A percentile compares a stretch with the other conserved stretches of the same genome.
phyloP scores from a whole-genome alignment of 2,113 vertebrate genomes.

The Sceloporus tristichus region DNA sequence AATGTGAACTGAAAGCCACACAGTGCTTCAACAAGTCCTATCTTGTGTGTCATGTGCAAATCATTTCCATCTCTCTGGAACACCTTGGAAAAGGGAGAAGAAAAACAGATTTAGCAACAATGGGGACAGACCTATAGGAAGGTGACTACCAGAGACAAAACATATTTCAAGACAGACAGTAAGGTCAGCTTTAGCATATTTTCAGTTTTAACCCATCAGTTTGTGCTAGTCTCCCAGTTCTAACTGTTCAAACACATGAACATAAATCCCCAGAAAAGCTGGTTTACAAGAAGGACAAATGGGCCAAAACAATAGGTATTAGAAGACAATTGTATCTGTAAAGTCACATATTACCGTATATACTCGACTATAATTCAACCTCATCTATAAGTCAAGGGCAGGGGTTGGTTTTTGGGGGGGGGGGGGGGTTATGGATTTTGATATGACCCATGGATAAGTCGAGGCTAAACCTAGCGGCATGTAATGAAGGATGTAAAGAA shows the following conservation, averaged over 20 bases:
- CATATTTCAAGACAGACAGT: neutral
- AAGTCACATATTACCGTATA: too few relatives aligned
- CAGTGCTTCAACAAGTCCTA: conserved; percentile 96
- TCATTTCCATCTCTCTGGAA: conserved; percentile 92
- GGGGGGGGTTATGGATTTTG: too few relatives aligned
- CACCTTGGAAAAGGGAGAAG: conserved; percentile 67
- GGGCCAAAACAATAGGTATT: neutral
- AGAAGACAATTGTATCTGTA: neutral
- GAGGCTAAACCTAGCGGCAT: too few relatives aligned
- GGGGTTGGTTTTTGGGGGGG: too few relatives aligned
- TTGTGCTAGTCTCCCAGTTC: neutral
- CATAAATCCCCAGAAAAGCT: neutral
- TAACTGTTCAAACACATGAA: neutral
- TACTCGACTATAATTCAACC: too few relatives aligned
- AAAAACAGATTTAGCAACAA: too few relatives aligned
- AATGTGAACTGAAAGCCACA: conserved; percentile 98
- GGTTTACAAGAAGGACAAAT: neutral
- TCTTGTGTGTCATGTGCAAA: conserved; percentile 95
- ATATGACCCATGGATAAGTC: too few relatives aligned
- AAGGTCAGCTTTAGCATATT: neutral
- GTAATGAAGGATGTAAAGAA: too few relatives aligned
- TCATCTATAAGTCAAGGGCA: too few relatives aligned
- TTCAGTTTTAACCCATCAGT: neutral
- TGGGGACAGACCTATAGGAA: neutral
- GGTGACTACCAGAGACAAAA: neutral